phyloP scores from a whole-genome alignment of 2,797 vertebrate species.

The Schizopygopsis pylzovi region DNA sequence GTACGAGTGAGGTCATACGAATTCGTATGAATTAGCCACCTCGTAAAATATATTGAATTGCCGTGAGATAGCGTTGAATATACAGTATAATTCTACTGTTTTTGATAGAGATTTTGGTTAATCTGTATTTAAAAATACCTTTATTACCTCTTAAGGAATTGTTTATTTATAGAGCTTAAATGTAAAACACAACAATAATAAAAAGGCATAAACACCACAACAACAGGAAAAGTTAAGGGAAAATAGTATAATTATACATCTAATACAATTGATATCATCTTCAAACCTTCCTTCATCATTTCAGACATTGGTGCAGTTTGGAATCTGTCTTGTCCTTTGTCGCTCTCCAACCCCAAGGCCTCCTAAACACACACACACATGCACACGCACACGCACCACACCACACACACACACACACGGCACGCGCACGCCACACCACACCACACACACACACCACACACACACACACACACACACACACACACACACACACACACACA shows the following conservation, averaged over 20 bases:
- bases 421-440: neutral
- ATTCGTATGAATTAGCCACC: too few relatives aligned
- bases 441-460: slow-evolving; percentile 7
- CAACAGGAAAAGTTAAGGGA: slow-evolving; percentile 21
- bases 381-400: neutral
- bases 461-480: slow-evolving; percentile 12
- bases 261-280: slow-evolving; percentile 29
- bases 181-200: slow-evolving; percentile 36
- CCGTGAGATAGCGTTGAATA: neutral
- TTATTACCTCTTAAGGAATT: slow-evolving; percentile 15
- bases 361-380: slow-evolving; percentile 75
- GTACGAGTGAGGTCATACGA: too few relatives aligned
- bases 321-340: slow-evolving; percentile 92
- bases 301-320: slow-evolving; percentile 97
- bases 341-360: slow-evolving; percentile 88
- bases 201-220: slow-evolving; percentile 31
- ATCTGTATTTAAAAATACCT: slow-evolving; percentile 5
- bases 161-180: slow-evolving; percentile 10
- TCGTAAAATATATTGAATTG: too few relatives aligned
- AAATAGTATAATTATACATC: slow-evolving; percentile 32
- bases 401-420: slow-evolving; percentile 12
- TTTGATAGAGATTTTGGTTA: neutral
- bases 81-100: slow-evolving; percentile 1
- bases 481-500: slow-evolving; percentile 16
- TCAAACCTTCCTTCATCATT: slow-evolving; percentile 44